Conservation (phyloP, 1,140 invertebrate genomes). For the Condylostylus longicornis region DNA sequence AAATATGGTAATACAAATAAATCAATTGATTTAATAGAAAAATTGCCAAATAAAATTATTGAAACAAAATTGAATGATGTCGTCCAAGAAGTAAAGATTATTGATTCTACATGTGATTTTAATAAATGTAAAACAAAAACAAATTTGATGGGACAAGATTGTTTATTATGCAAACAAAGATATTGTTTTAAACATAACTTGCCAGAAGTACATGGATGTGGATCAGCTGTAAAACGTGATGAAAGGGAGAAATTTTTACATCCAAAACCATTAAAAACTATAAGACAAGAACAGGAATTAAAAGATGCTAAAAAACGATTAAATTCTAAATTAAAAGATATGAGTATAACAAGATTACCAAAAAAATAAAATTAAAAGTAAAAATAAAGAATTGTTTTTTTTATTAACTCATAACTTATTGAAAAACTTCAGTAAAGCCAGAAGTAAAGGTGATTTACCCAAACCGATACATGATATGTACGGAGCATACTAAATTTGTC, state of each 20-base stretch:
- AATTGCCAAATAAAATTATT: conserved; percentile 23
- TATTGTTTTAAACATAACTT: conserved; percentile 29
- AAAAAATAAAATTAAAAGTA: no score
- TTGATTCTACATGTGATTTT: conserved; percentile 26
- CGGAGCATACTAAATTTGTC: no score
- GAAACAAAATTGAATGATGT: conserved; percentile 27
- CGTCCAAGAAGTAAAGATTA: conserved; percentile 23
- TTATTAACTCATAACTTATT: no score
- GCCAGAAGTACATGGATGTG: conserved; percentile 29
- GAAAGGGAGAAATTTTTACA: conserved; percentile 26
- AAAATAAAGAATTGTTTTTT: no score
- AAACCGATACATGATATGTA: no score
- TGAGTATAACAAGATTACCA: conserved; percentile 24
- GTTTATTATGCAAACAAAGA: conserved; percentile 20
- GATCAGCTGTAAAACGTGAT: conserved; percentile 19
- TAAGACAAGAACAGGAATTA: conserved; percentile 21
- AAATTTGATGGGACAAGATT: conserved; percentile 26
- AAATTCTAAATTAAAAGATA: conserved; percentile 26
- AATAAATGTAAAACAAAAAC: conserved; percentile 25
- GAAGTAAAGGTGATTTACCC: no score
- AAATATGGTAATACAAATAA: conserved; percentile 15
- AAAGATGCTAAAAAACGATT: conserved; percentile 24
- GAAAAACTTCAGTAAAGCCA: no score
- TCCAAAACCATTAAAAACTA: conserved; percentile 22
- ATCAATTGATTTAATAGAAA: conserved; percentile 23